A percentile compares a stretch with the other conserved stretches of the same genome.
These are phyloP conservation scores for Atractosteus spatula DNA, from an alignment of 2,113 vertebrate genomes.

Conservation along the genomic window DNA sequence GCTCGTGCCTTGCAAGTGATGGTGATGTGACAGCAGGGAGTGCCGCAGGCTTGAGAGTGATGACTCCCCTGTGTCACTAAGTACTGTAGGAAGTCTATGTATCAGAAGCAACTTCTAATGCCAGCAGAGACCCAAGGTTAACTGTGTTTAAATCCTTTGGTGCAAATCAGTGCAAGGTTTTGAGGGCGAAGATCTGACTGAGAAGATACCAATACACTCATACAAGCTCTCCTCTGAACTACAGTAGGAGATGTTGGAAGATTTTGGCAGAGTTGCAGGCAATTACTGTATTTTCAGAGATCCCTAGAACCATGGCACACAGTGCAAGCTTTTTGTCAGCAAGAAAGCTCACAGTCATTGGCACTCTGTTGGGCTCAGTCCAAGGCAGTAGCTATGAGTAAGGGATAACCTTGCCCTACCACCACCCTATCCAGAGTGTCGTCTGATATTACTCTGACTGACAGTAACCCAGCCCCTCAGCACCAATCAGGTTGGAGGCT, in stretches of 20 bases:
- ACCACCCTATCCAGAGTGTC: conserved; percentile 68
- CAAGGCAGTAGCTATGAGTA: conserved; percentile 56
- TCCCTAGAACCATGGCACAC: not conserved
- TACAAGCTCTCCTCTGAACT: conserved; percentile 15
- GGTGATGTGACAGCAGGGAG: no score
- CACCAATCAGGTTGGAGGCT: conserved; percentile 56
- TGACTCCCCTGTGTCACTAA: not conserved
- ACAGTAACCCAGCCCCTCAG: conserved; percentile 55
- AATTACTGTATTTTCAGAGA: conserved; percentile 29
- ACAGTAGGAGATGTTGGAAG: conserved; percentile 5
- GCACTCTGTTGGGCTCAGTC: conserved; percentile 44
- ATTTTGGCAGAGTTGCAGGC: conserved; percentile 28
- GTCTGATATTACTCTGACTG: conserved; percentile 63
- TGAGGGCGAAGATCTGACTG: conserved; percentile 21
- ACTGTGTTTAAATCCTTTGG: conserved; percentile 30
- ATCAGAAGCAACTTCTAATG: not conserved
- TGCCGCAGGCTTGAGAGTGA: no score
- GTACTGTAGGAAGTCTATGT: not conserved
- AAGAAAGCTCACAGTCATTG: conserved; percentile 21
- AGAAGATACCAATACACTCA: conserved; percentile 14
- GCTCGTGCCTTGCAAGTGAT: no score
- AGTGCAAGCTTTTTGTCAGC: not conserved
- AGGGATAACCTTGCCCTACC: conserved; percentile 73
- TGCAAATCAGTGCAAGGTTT: conserved; percentile 6
- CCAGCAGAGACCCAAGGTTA: conserved; percentile 31